Conservation (phyloP, 2,113 vertebrate species). For the Chauna torquata region DNA sequence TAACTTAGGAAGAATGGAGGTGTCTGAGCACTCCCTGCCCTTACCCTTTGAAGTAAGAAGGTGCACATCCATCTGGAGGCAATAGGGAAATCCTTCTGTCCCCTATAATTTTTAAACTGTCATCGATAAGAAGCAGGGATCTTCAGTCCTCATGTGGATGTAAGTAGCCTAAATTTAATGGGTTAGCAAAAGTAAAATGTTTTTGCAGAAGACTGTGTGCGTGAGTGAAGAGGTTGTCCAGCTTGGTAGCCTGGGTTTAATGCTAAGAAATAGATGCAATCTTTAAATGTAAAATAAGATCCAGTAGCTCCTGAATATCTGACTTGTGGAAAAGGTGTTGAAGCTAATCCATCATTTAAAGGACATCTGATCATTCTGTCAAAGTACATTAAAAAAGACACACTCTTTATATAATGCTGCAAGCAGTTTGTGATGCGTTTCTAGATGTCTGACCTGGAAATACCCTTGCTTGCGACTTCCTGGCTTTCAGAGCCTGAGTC, state of each 20-base stretch:
- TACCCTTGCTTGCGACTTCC: neutral
- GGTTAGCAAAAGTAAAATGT: neutral
- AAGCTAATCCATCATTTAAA: neutral
- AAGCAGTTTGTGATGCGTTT: neutral
- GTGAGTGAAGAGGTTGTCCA: neutral
- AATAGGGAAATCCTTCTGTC: neutral
- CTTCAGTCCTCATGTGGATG: neutral
- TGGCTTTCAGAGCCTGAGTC: neutral
- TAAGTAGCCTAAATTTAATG: neutral
- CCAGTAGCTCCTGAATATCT: neutral
- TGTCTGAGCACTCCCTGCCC: neutral
- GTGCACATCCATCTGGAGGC: neutral
- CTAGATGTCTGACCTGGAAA: neutral
- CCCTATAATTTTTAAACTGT: neutral
- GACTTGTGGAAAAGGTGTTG: neutral
- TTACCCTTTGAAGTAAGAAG: neutral
- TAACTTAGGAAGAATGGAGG: neutral
- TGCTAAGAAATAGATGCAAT: neutral
- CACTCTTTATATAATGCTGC: neutral
- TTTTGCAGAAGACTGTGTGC: neutral
- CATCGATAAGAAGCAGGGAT: neutral
- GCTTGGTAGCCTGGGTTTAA: neutral
- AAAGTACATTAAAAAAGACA: neutral
- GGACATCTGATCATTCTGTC: rapidly evolving
- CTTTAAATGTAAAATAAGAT: neutral